Evolutionary conservation across 2,888 invertebrate genomes (phyloP).

Genomic region (Pristionchus maxplancki): DNA sequence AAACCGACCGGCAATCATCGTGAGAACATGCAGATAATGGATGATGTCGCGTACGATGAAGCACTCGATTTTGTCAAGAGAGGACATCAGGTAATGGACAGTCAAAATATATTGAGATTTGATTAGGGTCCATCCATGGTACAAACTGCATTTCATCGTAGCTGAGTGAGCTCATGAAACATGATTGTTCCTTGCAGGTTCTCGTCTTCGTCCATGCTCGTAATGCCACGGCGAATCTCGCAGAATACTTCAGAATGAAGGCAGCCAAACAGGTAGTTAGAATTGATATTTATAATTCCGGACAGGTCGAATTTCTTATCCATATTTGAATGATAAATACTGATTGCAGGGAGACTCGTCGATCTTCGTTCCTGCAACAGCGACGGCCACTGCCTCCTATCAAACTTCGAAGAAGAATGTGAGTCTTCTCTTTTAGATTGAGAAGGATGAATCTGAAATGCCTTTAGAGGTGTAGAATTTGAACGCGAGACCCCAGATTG

Average conservation of each 20-base stretch:
- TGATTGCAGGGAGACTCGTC: slow-evolving; percentile 62
- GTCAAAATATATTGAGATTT: too few species aligned
- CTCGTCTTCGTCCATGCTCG: slow-evolving; percentile 99
- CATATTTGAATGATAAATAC: too few species aligned
- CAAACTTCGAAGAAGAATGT: slow-evolving; percentile 65
- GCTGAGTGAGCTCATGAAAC: slow-evolving; percentile 48
- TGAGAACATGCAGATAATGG: slow-evolving; percentile 61
- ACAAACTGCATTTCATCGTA: background rate
- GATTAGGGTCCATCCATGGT: too few species aligned
- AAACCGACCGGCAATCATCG: slow-evolving; percentile 57
- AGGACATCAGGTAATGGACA: slow-evolving; percentile 92
- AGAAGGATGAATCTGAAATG: background rate
- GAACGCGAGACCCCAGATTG: background rate
- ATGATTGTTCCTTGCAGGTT: background rate
- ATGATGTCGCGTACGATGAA: slow-evolving; percentile 88
- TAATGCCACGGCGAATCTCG: slow-evolving; percentile 93
- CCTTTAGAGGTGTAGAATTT: too few species aligned
- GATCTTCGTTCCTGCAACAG: slow-evolving; percentile 61
- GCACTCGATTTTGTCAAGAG: slow-evolving; percentile 88
- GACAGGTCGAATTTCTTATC: background rate
- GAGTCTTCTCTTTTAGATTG: background rate
- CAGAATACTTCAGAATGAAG: slow-evolving; percentile 88
- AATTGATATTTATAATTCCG: background rate
- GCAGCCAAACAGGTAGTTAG: slow-evolving; percentile 84
- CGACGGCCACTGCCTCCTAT: slow-evolving; percentile 58